Conservation (phyloP, 2,888 invertebrate species). For the Stramonita haemastoma region DNA sequence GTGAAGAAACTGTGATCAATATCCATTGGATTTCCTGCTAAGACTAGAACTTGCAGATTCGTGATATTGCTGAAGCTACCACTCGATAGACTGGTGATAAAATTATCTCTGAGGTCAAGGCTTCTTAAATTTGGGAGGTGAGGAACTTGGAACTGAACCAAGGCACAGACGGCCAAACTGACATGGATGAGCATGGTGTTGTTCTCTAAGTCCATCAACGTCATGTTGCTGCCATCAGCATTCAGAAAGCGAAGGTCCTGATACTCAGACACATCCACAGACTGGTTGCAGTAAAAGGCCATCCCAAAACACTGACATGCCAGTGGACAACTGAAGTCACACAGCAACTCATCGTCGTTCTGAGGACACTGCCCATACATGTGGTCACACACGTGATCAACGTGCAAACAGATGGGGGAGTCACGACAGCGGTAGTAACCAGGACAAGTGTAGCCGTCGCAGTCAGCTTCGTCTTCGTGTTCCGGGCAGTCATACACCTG, state of each 20-base stretch:
- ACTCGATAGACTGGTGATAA: not conserved
- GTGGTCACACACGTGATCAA: constrained; percentile 41
- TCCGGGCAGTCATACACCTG: constrained; percentile 7
- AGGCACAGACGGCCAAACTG: not conserved
- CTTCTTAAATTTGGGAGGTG: not conserved
- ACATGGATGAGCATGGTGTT: not conserved
- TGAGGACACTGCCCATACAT: constrained; percentile 8
- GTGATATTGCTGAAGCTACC: not conserved
- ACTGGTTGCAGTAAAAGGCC: not conserved
- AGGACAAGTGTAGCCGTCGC: not conserved
- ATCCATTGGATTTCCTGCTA: not conserved
- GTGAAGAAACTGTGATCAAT: too few species aligned
- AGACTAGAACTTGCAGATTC: not conserved
- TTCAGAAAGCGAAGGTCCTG: not conserved
- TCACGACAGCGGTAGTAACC: constrained; percentile 4
- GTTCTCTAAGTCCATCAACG: not conserved
- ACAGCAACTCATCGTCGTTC: not conserved
- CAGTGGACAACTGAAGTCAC: not conserved
- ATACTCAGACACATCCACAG: not conserved
- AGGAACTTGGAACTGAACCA: not conserved
- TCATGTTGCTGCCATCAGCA: not conserved
- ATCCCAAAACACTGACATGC: not conserved
- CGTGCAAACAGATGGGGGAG: not conserved
- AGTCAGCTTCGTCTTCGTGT: not conserved
- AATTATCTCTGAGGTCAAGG: not conserved